Conservation (phyloP, 1,140 invertebrate species). For the Geopemphigus sp. region DNA sequence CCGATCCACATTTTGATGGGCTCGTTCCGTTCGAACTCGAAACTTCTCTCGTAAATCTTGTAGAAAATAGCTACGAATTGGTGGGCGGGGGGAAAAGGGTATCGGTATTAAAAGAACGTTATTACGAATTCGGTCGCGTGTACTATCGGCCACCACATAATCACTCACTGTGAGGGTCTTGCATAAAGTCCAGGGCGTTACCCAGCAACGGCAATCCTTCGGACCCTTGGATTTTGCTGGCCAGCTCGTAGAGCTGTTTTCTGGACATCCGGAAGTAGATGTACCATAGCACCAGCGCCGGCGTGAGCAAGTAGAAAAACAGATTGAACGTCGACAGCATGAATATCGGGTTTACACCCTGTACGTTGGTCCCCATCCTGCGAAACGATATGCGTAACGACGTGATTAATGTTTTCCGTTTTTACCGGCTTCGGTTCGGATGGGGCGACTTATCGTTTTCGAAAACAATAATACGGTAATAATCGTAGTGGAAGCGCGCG, state of each 20-base stretch:
- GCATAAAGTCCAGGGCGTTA: conserved; percentile 67
- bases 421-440: too few species aligned
- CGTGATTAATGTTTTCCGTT: too few species aligned
- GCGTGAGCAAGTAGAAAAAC: conserved; percentile 68
- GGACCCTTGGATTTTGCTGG: conserved; percentile 69
- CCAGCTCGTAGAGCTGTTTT: conserved; percentile 67
- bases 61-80: conserved; percentile 54
- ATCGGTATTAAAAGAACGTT: too few species aligned
- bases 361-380: conserved; percentile 36
- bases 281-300: conserved; percentile 67
- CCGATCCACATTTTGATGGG: conserved; percentile 64
- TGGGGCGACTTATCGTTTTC: too few species aligned
- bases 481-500: too few species aligned
- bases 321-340: conserved; percentile 60
- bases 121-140: too few species aligned
- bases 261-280: conserved; percentile 71
- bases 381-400: not conserved
- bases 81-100: not conserved
- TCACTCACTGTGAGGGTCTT: conserved; percentile 52
- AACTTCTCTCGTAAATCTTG: conserved; percentile 58
- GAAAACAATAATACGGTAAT: too few species aligned
- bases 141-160: not conserved
- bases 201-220: conserved; percentile 67
- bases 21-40: conserved; percentile 53
- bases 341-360: conserved; percentile 40